Evolutionary conservation across 2,113 vertebrate genomes (phyloP).

Genomic region (Rafetus swinhoei): DNA sequence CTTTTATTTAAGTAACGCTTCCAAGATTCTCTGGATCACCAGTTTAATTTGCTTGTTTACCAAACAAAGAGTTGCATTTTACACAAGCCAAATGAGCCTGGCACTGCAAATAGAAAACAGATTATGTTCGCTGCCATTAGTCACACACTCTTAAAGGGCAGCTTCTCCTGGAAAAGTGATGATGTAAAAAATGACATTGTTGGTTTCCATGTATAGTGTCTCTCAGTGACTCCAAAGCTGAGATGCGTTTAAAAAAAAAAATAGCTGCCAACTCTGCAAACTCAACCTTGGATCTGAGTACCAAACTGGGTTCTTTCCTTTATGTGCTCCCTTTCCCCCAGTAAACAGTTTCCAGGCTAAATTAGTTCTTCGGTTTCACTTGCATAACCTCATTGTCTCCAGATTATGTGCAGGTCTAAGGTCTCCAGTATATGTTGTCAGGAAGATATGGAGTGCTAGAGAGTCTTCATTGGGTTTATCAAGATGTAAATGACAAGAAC

Average conservation of each 20-base stretch:
- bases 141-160: slow-evolving; percentile 68
- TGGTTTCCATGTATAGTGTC: slow-evolving; percentile 51
- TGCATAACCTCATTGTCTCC: neutral
- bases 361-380: neutral
- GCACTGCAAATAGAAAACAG: slow-evolving; percentile 76
- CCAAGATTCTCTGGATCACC: slow-evolving; percentile 73
- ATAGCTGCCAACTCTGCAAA: neutral
- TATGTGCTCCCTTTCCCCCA: neutral
- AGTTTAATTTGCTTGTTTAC: slow-evolving; percentile 77
- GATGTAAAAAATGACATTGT: slow-evolving; percentile 43
- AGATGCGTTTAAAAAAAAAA: too few species aligned
- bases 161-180: slow-evolving; percentile 69
- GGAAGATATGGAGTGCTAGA: neutral
- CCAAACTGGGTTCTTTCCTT: neutral
- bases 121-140: slow-evolving; percentile 68
- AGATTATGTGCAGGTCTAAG: neutral
- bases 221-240: slow-evolving; percentile 38
- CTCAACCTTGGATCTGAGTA: neutral
- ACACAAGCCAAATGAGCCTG: slow-evolving; percentile 74
- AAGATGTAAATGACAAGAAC: neutral
- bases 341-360: neutral
- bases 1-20: slow-evolving; percentile 63
- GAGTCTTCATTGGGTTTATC: neutral
- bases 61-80: slow-evolving; percentile 74
- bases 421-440: neutral